Conservation (phyloP, 92 coral and sea anemone species). For the Parazoanthus swiftii region DNA sequence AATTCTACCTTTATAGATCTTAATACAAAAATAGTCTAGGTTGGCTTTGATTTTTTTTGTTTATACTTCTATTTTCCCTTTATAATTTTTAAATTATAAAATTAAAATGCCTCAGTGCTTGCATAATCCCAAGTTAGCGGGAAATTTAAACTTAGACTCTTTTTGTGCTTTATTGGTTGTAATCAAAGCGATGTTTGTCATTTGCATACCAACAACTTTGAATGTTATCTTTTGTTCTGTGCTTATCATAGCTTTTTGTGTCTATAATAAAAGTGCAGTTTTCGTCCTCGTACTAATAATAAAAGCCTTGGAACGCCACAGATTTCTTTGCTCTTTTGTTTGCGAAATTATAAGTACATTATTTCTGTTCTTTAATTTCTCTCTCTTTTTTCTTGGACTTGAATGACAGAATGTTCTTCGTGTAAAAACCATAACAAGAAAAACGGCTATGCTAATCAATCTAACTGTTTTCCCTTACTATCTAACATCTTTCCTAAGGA, state of each 20-base stretch:
- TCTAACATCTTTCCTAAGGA: too few species aligned
- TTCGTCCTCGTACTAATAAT: background rate
- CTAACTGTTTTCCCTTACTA: background rate
- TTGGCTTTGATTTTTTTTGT: background rate
- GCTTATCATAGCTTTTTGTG: background rate
- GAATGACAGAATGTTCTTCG: background rate
- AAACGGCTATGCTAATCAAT: conserved; percentile 3
- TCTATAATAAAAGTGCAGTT: background rate
- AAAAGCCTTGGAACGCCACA: background rate
- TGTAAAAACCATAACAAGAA: background rate
- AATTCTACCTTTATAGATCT: background rate
- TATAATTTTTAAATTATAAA: too few species aligned
- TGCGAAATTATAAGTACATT: background rate
- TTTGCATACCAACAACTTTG: background rate
- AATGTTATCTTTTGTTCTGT: conserved; percentile 1
- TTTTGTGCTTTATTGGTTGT: background rate
- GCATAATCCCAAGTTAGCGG: background rate
- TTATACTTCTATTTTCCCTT: conserved; percentile 5
- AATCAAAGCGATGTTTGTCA: conserved; percentile 1
- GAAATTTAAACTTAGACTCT: background rate
- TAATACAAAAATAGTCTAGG: background rate
- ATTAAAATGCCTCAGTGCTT: background rate
- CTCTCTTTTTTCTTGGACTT: background rate
- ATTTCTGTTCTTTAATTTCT: too few species aligned
- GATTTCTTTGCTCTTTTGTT: background rate